phyloP scores from a whole-genome alignment of 1,140 invertebrate genomes.

The Cydia pomonella region DNA sequence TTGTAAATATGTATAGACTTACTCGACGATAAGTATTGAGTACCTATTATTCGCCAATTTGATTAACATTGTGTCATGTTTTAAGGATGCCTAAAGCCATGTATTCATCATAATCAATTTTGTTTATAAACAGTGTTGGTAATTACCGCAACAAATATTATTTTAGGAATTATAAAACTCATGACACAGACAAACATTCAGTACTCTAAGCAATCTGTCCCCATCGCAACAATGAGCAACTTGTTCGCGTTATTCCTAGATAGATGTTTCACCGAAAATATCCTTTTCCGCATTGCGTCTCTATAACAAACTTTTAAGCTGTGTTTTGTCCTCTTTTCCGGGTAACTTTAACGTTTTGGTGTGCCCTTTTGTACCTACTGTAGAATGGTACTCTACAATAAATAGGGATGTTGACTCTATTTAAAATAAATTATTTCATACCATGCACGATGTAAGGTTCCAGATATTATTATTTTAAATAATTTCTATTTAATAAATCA shows the following conservation, averaged over 20 bases:
- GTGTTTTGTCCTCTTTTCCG: constrained; percentile 25
- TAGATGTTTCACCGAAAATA: not conserved
- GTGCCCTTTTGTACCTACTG: constrained; percentile 10
- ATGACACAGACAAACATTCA: not conserved
- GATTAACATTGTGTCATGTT: not conserved
- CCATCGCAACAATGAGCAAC: not conserved
- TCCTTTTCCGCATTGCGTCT: constrained; percentile 31
- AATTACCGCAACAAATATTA: not conserved
- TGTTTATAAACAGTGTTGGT: too few species aligned
- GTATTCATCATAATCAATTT: too few species aligned
- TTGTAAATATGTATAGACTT: not conserved
- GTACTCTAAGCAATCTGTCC: not conserved
- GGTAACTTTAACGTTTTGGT: constrained; percentile 17
- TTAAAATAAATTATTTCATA: not conserved
- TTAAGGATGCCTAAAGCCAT: not conserved
- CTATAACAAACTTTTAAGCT: constrained; percentile 30
- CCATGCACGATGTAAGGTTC: too few species aligned
- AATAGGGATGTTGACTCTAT: not conserved
- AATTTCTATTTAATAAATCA: too few species aligned
- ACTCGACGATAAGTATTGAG: not conserved
- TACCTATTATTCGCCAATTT: not conserved
- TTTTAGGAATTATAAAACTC: not conserved
- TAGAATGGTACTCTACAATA: not conserved
- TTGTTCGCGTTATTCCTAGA: not conserved
- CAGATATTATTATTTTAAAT: too few species aligned